Conservation (phyloP, 2,113 vertebrate species). For the Papio anubis region DNA sequence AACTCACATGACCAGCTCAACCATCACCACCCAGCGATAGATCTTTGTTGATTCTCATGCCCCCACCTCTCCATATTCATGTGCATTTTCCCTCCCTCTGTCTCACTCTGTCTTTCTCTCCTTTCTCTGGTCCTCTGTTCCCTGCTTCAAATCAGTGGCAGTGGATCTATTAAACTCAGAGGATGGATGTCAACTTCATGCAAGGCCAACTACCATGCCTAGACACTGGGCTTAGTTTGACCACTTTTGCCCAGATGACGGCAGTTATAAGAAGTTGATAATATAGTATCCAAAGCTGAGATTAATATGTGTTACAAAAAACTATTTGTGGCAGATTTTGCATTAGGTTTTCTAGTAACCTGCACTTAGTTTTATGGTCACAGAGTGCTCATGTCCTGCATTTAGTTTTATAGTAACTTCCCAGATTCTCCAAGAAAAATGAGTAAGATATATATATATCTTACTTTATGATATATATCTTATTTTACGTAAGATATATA, state of each 20-base stretch:
- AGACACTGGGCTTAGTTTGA: neutral
- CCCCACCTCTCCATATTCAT: too few relatives aligned
- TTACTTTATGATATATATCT: too few relatives aligned
- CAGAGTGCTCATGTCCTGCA: neutral
- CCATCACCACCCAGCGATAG: neutral
- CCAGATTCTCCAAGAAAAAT: neutral
- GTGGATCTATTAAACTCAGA: neutral
- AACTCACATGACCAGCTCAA: neutral
- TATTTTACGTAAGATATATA: too few relatives aligned
- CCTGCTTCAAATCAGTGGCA: neutral
- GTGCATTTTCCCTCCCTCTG: too few relatives aligned
- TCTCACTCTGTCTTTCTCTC: neutral
- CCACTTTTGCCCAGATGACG: neutral
- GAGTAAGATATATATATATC: neutral
- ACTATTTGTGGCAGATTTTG: neutral
- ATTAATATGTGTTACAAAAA: neutral
- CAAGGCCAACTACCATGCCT: too few relatives aligned
- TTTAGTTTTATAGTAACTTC: neutral
- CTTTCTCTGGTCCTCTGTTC: neutral
- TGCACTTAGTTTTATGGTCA: neutral
- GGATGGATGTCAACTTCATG: fast-evolving
- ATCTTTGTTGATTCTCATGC: neutral
- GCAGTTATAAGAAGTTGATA: neutral
- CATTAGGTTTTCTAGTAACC: neutral
- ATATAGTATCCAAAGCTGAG: neutral